Percentiles rank a stretch among this genome's conserved stretches.
Evolutionary conservation across 2,113 vertebrate species (phyloP).

Genomic region (Sceloporus tristichus): DNA sequence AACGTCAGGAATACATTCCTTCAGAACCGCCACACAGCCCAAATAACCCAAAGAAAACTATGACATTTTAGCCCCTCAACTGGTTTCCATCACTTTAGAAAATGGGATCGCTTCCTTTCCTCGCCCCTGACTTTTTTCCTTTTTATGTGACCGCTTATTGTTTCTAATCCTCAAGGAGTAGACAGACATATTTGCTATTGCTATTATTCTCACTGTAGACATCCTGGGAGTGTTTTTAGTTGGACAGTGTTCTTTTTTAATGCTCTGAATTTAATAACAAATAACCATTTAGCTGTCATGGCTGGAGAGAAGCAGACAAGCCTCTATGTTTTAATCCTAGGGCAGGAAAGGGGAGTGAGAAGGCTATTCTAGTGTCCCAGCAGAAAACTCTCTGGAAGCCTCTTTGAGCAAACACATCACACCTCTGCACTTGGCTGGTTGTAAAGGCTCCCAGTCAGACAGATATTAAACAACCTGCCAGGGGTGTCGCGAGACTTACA

Average conservation of each 20-base stretch:
- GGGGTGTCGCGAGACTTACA: no score
- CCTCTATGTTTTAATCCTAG: neutral
- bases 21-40: no score
- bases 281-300: neutral
- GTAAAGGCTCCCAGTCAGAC: neutral
- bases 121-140: neutral
- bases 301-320: neutral
- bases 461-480: no score
- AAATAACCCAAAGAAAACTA: no score
- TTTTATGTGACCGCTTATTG: neutral
- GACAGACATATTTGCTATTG: no score
- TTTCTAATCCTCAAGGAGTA: neutral
- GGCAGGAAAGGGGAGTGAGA: neutral
- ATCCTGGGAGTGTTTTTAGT: no score
- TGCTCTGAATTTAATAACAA: neutral
- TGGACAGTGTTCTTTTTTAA: no score
- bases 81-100: no score
- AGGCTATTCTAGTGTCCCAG: neutral
- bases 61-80: no score
- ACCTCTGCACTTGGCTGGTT: neutral
- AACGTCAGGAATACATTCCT: no score
- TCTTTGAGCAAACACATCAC: neutral
- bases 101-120: neutral
- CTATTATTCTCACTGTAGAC: no score
- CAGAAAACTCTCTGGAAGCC: neutral